Base-by-base conservation (phyloP, 2,113 vertebrate species). In the Candoia aspera region DNA sequence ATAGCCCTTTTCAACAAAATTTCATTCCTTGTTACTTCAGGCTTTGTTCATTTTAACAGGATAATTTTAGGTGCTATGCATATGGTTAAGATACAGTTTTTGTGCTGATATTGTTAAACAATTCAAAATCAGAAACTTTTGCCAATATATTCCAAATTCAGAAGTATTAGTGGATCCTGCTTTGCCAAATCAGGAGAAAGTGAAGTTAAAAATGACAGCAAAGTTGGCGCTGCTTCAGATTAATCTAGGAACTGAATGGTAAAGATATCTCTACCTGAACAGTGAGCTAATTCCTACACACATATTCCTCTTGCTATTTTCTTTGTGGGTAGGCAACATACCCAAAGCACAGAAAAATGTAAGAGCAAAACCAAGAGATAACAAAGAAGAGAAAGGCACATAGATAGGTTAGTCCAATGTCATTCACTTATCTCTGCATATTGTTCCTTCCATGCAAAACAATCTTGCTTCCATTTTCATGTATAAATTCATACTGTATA, bases 161-260 rank as follows among this genome's bases (percentile, higher is more conserved):
- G 55, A 37, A 37, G 15, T 37, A 58, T 19, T 55, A 58, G n/a
- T 21, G 19, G 86, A 58, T 87, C n/a, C n/a, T 87, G 86, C 9
- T 55, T 58, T 46, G 95, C 92, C 89, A 92, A 95, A 92, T 42
- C 73, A 87, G 90, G 92, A 92, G 92, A 90, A 89, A 90, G 58
- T 0, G 1, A 93, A 33, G 89, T 91, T 3, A 9, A 60, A 86
- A 87, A 94, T 59, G 86, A 87, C 9, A 58, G 8, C n/a, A 53
- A 53, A 5, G 90, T 89, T 92, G 93, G 89, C 94, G 86, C 90
- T 87, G 26, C 93, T 96, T 55, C 91, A 92, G 88, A 91, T 92
- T 91, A 94, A 89, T 92, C 90, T 60, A 92, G 85, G 93, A 93
- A 94, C 68, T 93, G 68, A 86, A 95, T 79, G 91, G 95, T 94